A percentile compares a stretch with the other conserved stretches of the same genome.
phyloP scores from a whole-genome alignment of 2,888 invertebrate species.

The Melanostoma scalare region DNA sequence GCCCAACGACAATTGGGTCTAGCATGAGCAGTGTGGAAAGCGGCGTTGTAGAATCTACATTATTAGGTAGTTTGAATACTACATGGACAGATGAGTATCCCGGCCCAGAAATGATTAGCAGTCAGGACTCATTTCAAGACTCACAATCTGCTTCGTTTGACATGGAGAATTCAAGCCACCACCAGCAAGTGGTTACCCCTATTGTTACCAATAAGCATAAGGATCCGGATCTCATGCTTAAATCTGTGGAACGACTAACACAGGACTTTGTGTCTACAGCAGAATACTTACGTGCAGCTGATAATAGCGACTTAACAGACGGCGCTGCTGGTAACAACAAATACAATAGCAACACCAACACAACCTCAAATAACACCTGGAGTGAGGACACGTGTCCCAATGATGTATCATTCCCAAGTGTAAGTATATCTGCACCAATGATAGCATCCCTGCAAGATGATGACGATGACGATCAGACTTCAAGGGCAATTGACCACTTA shows the following conservation, averaged over 20 bases:
- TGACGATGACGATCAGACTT: conserved; percentile 76
- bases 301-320: conserved; percentile 69
- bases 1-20: conserved; percentile 75
- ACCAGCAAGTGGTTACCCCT: conserved; percentile 16
- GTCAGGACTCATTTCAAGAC: conserved; percentile 63
- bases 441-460: conserved; percentile 87
- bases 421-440: conserved; percentile 89
- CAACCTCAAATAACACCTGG: conserved; percentile 86
- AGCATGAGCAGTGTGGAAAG: conserved; percentile 48
- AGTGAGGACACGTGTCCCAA: conserved; percentile 91
- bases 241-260: conserved; percentile 86
- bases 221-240: conserved; percentile 87
- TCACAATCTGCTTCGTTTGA: conserved; percentile 77
- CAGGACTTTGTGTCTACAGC: conserved; percentile 86
- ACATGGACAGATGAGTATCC: conserved; percentile 64
- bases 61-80: conserved; percentile 62
- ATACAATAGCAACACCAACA: conserved; percentile 76
- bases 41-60: conserved; percentile 44
- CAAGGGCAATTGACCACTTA: conserved; percentile 57
- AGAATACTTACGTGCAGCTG: conserved; percentile 83
- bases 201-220: conserved; percentile 81
- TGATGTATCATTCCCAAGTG: conserved; percentile 91
- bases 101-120: conserved; percentile 61
- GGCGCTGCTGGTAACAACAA: conserved; percentile 41
- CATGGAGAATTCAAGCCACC: conserved; percentile 82